phyloP scores from a whole-genome alignment of 2,797 vertebrate genomes.

The Arctocebus calabarensis region DNA sequence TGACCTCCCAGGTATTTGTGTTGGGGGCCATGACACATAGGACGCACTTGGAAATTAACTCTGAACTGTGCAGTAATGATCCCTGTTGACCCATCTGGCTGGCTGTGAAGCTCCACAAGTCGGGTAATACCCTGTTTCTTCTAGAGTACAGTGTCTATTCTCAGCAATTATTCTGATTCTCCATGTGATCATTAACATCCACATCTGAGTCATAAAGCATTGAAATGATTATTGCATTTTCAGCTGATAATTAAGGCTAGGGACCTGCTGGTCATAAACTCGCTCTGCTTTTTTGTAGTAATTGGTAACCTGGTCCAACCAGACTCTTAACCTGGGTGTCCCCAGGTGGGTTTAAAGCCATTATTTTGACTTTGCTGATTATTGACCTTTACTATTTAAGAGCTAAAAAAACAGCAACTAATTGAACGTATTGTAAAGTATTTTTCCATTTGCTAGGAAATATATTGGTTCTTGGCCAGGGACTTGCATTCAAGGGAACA shows the following conservation, averaged over 20 bases:
- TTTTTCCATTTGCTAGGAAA: slow-evolving; percentile 47
- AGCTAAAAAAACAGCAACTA: not conserved
- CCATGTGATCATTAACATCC: slow-evolving; percentile 78
- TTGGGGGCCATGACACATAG: not conserved
- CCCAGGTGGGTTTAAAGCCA: not conserved
- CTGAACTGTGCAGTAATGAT: not conserved
- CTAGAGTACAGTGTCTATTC: slow-evolving; percentile 38
- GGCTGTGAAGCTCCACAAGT: not conserved
- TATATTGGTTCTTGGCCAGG: not conserved
- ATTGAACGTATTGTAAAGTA: slow-evolving; percentile 55
- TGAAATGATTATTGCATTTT: slow-evolving; percentile 78
- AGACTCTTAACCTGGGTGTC: slow-evolving; percentile 43
- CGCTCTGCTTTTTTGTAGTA: not conserved
- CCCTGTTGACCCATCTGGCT: not conserved
- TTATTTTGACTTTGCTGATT: slow-evolving; percentile 38
- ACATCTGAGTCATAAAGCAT: slow-evolving; percentile 80
- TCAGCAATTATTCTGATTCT: slow-evolving; percentile 60
- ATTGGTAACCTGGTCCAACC: slow-evolving; percentile 49
- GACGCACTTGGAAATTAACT: not conserved
- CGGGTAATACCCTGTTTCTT: not conserved
- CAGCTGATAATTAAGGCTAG: slow-evolving; percentile 68
- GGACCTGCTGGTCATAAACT: slow-evolving; percentile 69
- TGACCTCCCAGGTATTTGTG: not conserved
- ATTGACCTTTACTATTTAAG: slow-evolving; percentile 62
- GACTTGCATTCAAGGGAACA: not conserved